Evolutionary conservation across 2,888 invertebrate genomes (phyloP).

Genomic region (Agriopis leucophaearia): DNA sequence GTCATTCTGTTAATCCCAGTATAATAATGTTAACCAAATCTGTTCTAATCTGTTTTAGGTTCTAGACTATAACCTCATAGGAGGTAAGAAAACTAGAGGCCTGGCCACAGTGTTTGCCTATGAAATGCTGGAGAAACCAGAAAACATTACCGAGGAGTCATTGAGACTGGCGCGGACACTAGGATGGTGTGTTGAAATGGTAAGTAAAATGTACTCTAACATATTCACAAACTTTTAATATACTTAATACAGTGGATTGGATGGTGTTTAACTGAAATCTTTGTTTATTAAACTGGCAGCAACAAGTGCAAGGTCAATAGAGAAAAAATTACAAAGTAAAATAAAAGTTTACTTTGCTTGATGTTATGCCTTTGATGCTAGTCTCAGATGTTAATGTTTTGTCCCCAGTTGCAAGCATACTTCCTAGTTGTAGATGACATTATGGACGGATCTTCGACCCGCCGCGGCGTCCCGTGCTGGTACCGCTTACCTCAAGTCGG

Average conservation of each 20-base stretch:
- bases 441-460: slow-evolving; percentile 93
- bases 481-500: slow-evolving; percentile 91
- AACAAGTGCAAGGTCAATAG: no score
- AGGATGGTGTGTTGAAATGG: slow-evolving; percentile 98
- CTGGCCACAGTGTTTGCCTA: slow-evolving; percentile 90
- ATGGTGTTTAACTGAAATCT: no score
- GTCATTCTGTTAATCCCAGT: no score
- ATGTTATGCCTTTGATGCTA: not conserved
- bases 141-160: slow-evolving; percentile 90
- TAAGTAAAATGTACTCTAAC: slow-evolving; percentile 71
- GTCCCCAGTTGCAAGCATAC: slow-evolving; percentile 93
- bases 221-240: not conserved
- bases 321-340: no score
- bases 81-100: slow-evolving; percentile 94
- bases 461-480: slow-evolving; percentile 97
- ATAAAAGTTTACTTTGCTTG: no score
- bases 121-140: slow-evolving; percentile 88
- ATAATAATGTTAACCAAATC: no score
- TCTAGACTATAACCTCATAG: slow-evolving; percentile 94
- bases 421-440: slow-evolving; percentile 96
- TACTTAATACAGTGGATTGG: no score
- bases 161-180: slow-evolving; percentile 91
- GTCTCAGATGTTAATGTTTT: slow-evolving; percentile 3
- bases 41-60: slow-evolving; percentile 82
- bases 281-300: no score